These are phyloP conservation scores for Pagetopsis macropterus DNA, from an alignment of 2,797 vertebrate genomes.

Conservation along the genomic window DNA sequence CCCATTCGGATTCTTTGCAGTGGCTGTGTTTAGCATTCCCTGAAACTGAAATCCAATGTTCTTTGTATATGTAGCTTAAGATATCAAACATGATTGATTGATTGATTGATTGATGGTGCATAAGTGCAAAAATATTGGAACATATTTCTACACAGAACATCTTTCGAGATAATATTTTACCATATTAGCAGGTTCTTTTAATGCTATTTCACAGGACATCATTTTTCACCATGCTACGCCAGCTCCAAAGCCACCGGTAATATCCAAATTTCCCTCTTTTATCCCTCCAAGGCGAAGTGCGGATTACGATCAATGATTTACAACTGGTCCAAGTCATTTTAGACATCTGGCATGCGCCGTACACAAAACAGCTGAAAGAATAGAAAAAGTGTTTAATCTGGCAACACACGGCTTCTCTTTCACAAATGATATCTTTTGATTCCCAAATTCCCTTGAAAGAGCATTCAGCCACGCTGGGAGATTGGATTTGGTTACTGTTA, in stretches of 20 bases:
- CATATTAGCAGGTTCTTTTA: slow-evolving; percentile 33
- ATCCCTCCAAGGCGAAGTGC: slow-evolving; percentile 44
- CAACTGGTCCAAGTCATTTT: slow-evolving; percentile 53
- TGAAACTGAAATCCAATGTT: neutral
- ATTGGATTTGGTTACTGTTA: neutral
- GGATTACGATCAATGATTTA: slow-evolving; percentile 68
- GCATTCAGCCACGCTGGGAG: neutral
- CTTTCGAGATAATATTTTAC: slow-evolving; percentile 26
- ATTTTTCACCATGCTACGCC: slow-evolving; percentile 30
- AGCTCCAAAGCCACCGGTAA: slow-evolving; percentile 62
- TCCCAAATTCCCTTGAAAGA: slow-evolving; percentile 25
- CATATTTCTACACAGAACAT: neutral
- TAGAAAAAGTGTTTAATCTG: slow-evolving; percentile 43
- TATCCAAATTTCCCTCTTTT: slow-evolving; percentile 64
- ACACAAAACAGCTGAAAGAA: slow-evolving; percentile 62
- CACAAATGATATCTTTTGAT: slow-evolving; percentile 34
- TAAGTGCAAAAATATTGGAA: slow-evolving; percentile 15
- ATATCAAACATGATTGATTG: slow-evolving; percentile 15
- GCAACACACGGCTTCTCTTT: slow-evolving; percentile 29
- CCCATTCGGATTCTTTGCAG: slow-evolving; percentile 15
- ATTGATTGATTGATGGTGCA: neutral
- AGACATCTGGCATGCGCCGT: slow-evolving; percentile 39
- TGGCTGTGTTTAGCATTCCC: neutral
- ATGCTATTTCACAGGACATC: slow-evolving; percentile 45
- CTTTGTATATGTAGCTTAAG: neutral